phyloP scores from a whole-genome alignment of 1,140 invertebrate species.

The Ectropis grisescens region DNA sequence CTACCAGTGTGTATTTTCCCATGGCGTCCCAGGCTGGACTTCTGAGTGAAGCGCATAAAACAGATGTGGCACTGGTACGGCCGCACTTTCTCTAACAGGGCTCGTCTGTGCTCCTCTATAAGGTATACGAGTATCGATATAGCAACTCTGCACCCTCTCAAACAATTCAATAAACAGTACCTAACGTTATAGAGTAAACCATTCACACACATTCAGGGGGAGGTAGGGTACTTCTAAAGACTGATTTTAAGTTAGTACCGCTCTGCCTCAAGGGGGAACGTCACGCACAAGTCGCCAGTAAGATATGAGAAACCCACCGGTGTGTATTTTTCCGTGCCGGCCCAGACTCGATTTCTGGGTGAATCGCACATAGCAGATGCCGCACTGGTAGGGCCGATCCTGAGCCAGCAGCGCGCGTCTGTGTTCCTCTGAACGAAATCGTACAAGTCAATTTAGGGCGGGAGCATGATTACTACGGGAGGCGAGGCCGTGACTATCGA shows the following conservation, averaged over 20 bases:
- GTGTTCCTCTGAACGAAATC: conserved; percentile 51
- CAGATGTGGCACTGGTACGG: conserved; percentile 76
- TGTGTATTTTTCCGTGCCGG: conserved; percentile 54
- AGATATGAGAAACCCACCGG: conserved; percentile 39
- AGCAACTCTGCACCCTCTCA: conserved; percentile 48
- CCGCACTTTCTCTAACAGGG: conserved; percentile 73
- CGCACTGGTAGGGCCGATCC: conserved; percentile 69
- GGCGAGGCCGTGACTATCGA: too few relatives aligned
- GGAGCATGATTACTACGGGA: background rate
- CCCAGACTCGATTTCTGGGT: conserved; percentile 58
- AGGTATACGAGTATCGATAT: conserved; percentile 66
- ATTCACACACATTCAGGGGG: conserved; percentile 55
- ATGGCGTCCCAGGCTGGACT: conserved; percentile 71
- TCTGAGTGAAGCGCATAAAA: conserved; percentile 74
- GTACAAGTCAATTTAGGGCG: conserved; percentile 23
- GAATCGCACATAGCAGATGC: conserved; percentile 68
- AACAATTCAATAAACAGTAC: conserved; percentile 35
- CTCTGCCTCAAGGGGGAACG: conserved; percentile 42
- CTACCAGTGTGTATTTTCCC: conserved; percentile 71
- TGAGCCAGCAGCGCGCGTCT: conserved; percentile 60
- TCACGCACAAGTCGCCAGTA: conserved; percentile 32
- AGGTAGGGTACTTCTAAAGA: conserved; percentile 32
- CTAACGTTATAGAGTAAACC: conserved; percentile 30
- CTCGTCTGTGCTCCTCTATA: conserved; percentile 72
- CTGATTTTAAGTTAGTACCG: conserved; percentile 32